Base-by-base conservation (phyloP, 2,888 invertebrate species). In the Drosophila mulleri region DNA sequence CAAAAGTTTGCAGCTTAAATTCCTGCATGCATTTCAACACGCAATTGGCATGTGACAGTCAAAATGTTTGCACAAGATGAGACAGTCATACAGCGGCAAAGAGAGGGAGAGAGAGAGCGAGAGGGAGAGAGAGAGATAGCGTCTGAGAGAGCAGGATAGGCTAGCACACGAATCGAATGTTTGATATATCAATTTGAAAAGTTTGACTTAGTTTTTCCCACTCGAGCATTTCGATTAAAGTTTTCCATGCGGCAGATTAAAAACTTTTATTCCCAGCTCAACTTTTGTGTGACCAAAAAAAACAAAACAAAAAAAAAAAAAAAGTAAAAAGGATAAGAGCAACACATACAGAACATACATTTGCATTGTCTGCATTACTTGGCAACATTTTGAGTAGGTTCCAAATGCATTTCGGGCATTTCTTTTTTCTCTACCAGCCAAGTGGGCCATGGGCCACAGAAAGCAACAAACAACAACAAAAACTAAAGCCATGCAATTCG, bases 181-280 rank as follows among this genome's bases (percentile, higher is more conserved):
- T 82, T 86, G 83, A 88, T 88, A 88, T 88, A 90, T 87, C 90
- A 87, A 87, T 87, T 87, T 88, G 80, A 82, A 87, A 87, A 88
- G 77, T 90, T 87, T 87, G 87, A 86, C 87, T 87, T 83, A 89
- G 86, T 87, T 87, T 82, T 82, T 56, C 73, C 56, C 56, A 70
- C 72, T 72, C 66, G 72, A 75, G 75, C 82, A 68, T 86, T 88
- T 84, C 89, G 86, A 85, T 88, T 83, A 83, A 88, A 89, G 86
- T 86, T 86, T 89, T 77, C 83, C 82, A 82, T 89, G 80, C 73
- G 76, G 76, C 86, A 85, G 86, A 86, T 89, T 86, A 86, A 89
- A 89, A 89, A 89, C 88, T 86, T 86, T 80, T 60, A 59, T 65
- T 63, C 66, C 67, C 20, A 35, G 62, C 54, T 66, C 29, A 80